Evolutionary conservation across 2,888 invertebrate genomes (phyloP).

Genomic region (Tortrix viridana): DNA sequence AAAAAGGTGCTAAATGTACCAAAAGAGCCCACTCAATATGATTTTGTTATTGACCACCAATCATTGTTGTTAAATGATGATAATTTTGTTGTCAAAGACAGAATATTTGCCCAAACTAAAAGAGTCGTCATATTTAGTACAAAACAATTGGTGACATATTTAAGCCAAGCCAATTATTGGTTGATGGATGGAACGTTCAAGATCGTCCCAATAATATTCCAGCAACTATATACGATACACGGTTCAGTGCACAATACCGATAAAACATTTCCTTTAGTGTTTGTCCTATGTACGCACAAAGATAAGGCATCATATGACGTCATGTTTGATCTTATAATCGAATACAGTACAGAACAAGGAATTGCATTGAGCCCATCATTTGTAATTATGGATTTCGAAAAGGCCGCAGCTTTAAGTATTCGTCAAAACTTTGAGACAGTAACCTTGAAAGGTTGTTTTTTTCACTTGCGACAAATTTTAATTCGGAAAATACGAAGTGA

Average conservation of each 20-base stretch:
- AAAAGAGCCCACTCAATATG: constrained; percentile 26
- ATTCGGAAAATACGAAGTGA: constrained; percentile 34
- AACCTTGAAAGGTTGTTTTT: constrained; percentile 37
- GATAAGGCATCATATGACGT: constrained; percentile 30
- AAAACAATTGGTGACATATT: constrained; percentile 13
- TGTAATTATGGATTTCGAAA: constrained; percentile 37
- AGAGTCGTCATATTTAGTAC: constrained; percentile 26
- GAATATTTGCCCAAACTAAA: constrained; percentile 8
- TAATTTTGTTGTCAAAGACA: constrained; percentile 29
- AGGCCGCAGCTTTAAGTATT: constrained; percentile 29
- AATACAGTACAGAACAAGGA: constrained; percentile 27
- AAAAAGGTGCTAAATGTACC: constrained; percentile 10
- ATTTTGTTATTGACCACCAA: constrained; percentile 18
- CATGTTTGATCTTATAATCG: constrained; percentile 32
- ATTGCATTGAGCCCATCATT: constrained; percentile 18
- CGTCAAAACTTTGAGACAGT: constrained; percentile 34
- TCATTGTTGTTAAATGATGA: constrained; percentile 1
- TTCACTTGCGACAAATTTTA: constrained; percentile 38
- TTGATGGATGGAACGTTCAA: constrained; percentile 38
- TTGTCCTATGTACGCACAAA: constrained; percentile 30
- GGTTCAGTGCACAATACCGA: constrained; percentile 23
- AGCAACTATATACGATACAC: constrained; percentile 35
- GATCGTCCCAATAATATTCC: constrained; percentile 28
- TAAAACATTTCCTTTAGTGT: constrained; percentile 36
- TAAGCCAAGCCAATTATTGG: constrained; percentile 23